These are phyloP conservation scores for Thunnus thynnus DNA, from an alignment of 2,113 vertebrate genomes.

Conservation along the genomic window DNA sequence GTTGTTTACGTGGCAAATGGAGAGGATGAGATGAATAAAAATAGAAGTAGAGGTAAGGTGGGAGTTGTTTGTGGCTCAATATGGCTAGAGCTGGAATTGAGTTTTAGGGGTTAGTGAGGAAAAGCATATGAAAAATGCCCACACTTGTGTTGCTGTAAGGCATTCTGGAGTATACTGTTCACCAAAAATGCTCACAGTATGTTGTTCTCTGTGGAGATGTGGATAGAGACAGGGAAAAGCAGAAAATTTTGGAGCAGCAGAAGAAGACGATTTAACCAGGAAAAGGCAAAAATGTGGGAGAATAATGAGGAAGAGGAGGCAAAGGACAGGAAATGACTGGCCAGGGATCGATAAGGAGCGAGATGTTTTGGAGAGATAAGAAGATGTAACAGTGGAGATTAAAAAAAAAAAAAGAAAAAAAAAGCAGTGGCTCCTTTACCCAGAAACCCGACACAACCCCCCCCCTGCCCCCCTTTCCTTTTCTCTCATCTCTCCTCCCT, in stretches of 20 bases:
- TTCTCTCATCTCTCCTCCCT: slow-evolving; percentile 38
- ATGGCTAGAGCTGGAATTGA: not conserved
- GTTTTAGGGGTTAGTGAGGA: slow-evolving; percentile 18
- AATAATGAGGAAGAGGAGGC: slow-evolving; percentile 26
- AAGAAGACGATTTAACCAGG: not conserved
- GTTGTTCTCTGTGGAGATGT: not conserved
- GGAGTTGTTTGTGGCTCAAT: slow-evolving; percentile 5
- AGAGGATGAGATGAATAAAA: slow-evolving; percentile 1
- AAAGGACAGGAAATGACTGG: slow-evolving; percentile 32
- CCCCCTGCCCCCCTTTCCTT: not conserved
- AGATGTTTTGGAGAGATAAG: slow-evolving; percentile 17
- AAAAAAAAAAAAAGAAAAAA: not conserved
- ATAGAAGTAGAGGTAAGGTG: slow-evolving; percentile 2
- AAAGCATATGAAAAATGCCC: slow-evolving; percentile 1
- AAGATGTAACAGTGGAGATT: slow-evolving; percentile 34
- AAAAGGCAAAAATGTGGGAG: not conserved
- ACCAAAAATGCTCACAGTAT: not conserved
- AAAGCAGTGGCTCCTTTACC: slow-evolving; percentile 58
- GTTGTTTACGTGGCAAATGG: not conserved
- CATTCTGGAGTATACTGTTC: not conserved
- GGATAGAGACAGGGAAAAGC: not conserved
- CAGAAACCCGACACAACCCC: slow-evolving; percentile 51
- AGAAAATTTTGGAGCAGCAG: not conserved
- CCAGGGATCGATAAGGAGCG: slow-evolving; percentile 23
- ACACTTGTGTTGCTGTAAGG: not conserved